phyloP scores from a whole-genome alignment of 2,113 vertebrate genomes.

The Pygoscelis antarcticus region DNA sequence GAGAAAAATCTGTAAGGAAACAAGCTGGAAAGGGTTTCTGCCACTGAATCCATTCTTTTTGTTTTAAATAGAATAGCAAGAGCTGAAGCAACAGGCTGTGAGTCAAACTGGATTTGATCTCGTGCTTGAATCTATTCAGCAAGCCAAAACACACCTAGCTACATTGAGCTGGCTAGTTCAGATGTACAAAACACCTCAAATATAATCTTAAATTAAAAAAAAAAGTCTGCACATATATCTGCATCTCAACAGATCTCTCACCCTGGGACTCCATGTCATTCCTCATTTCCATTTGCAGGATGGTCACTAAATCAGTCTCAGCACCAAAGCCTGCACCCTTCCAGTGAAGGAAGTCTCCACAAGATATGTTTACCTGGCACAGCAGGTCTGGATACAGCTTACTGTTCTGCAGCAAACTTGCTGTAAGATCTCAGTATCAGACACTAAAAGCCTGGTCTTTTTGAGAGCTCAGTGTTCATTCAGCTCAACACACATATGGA shows the following conservation, averaged over 20 bases:
- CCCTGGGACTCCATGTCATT: neutral
- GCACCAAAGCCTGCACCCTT: neutral
- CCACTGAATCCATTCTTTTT: neutral
- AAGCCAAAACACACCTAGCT: neutral
- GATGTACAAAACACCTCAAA: neutral
- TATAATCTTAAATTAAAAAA: neutral
- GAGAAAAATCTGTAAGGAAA: neutral
- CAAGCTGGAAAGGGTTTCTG: neutral
- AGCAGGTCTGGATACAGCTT: neutral
- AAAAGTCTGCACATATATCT: neutral
- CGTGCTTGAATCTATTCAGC: neutral
- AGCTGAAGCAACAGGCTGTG: neutral
- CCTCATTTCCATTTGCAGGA: neutral
- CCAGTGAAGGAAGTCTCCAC: neutral
- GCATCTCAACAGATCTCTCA: neutral
- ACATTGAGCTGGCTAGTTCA: neutral
- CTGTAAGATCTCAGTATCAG: neutral
- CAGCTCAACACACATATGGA: neutral
- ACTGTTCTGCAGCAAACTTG: neutral
- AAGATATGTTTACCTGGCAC: neutral
- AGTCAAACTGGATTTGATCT: neutral
- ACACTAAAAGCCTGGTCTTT: neutral
- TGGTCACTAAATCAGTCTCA: neutral
- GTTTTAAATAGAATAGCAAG: neutral
- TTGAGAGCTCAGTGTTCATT: neutral